Base-by-base conservation (phyloP, 2,797 vertebrate genomes). In the Vultur gryphus region DNA sequence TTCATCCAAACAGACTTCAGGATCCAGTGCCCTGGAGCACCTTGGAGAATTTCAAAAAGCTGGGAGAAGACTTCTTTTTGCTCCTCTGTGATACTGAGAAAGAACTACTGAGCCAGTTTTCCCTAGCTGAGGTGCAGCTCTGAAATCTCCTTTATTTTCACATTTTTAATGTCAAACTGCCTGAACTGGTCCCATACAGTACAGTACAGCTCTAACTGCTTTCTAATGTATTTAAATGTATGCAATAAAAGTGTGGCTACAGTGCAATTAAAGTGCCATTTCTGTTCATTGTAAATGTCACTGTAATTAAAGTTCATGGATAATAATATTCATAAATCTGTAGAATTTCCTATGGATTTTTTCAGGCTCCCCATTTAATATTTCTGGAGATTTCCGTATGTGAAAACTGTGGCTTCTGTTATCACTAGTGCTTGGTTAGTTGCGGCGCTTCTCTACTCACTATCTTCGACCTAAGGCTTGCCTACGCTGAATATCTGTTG, bases 261-360 rank as follows among this genome's bases (percentile, higher is more conserved):
- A 66, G 91, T 97, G 96, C 93, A 98, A 98, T 98, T 98, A 97
- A 97, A 97, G 89, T 96, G 79, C 91, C 95, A 98, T 98, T 98
- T 98, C 95, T 96, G 92, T 97, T 97, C 95, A 96, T 96, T 98
- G 97, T 96, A 98, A 98, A 98, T 98, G 97, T 95, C 98, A 98
- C 65, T 67, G 89, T 97, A 98, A 98, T 98, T 98, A 98, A 98
- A 98, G 97, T 97, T 93, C 95, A 96, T 7, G 76, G 94, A 94
- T 94, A 97, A 97, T 95, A 96, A 97, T 96, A 97, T 96, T 94
- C 97, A 97, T 95, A 97, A 97, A 97, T 96, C 92, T 97, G 87
- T 92, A 95, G 95, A 92, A 97, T 97, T 96, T 95, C 76, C 84
- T 84, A 59, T 94, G 88, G 82, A 94, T 96, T 91, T 82, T 87